Base-by-base conservation (phyloP, 2,888 invertebrate genomes). In the Drosophila leonis region DNA sequence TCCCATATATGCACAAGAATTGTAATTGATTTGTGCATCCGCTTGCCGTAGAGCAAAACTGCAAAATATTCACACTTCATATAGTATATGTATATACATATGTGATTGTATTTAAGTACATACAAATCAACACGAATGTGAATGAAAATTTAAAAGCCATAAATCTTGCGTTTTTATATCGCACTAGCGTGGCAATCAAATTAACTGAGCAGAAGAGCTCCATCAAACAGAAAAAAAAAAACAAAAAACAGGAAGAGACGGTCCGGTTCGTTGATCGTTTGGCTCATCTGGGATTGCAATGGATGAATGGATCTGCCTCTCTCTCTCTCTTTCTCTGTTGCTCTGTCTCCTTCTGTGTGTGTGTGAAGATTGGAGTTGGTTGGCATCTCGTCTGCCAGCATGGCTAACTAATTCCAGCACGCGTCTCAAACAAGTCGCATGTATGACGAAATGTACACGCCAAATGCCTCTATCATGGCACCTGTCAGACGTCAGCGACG, bases 61-160 rank as follows among this genome's bases (percentile, higher is more conserved):
- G 52, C 57, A 63, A 29, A 57, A 20, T 41, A 41, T 41, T n/a
- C 39, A 35, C n/a, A 24, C 24, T 33, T 24, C 24, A 24, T 24
- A 24, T 24, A 24, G 4, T 4, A 24, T 24, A 41, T 33, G 15
- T 5, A 12, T 10, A 18, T 41, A 15, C 15, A 4, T 20, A 12
- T 24, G 10, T 52, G 24, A 35, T 20, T 39, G 29, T 29, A 18
- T 31, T 55, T 55, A 55, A 55, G 56, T 44, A 39, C 41, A 49
- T 56, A 41, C 37, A 49, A 80, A 82, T 82, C 80, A 73, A 56
- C 52, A 51, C 41, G 54, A 57, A 63, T 75, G 83, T 80, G 80
- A 82, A 83, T 83, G 72, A 75, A 73, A 85, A 83, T 83, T 83
- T 82, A 83, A 83, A 83, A 80, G 72, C 83, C 85, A 83, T 83